A percentile compares a stretch with the other conserved stretches of the same genome.
phyloP scores from a whole-genome alignment of 2,888 invertebrate genomes.

The Philonicus albiceps region DNA sequence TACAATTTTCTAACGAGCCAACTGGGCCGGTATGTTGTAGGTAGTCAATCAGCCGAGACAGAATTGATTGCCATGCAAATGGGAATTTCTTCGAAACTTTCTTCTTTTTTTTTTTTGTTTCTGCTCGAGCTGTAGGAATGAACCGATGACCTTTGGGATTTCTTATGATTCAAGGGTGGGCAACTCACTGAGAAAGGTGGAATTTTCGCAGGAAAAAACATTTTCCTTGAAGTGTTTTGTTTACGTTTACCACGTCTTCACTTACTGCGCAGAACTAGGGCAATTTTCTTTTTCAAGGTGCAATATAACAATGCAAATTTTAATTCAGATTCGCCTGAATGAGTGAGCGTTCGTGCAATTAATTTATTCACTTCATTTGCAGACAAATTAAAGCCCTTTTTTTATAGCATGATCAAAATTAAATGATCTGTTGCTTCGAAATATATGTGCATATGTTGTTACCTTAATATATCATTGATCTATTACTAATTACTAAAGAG shows the following conservation, averaged over 20 bases:
- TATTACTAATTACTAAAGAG: too few species aligned
- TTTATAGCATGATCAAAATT: not conserved
- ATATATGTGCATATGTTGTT: too few species aligned
- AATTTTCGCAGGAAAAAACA: not conserved
- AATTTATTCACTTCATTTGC: not conserved
- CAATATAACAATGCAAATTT: not conserved
- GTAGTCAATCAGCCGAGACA: not conserved
- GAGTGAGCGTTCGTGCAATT: not conserved
- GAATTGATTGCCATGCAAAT: not conserved
- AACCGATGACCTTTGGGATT: not conserved
- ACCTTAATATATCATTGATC: too few species aligned
- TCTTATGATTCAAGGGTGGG: not conserved
- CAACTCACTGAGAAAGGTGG: not conserved
- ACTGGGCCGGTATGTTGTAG: not conserved
- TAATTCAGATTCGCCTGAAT: not conserved
- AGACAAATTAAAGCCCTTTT: not conserved
- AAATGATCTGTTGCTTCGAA: too few species aligned
- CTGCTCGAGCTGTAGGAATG: not conserved
- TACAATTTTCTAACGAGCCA: not conserved
- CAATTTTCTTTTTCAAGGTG: not conserved
- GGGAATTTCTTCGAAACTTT: not conserved
- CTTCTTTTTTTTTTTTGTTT: too few species aligned
- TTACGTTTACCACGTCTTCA: not conserved
- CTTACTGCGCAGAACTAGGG: not conserved
- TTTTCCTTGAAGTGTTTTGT: not conserved